Evolutionary conservation across 2,113 vertebrate genomes (phyloP), one percentile per base, ranked within the genome.

Genomic region (Brachypteracias leptosomus): DNA sequence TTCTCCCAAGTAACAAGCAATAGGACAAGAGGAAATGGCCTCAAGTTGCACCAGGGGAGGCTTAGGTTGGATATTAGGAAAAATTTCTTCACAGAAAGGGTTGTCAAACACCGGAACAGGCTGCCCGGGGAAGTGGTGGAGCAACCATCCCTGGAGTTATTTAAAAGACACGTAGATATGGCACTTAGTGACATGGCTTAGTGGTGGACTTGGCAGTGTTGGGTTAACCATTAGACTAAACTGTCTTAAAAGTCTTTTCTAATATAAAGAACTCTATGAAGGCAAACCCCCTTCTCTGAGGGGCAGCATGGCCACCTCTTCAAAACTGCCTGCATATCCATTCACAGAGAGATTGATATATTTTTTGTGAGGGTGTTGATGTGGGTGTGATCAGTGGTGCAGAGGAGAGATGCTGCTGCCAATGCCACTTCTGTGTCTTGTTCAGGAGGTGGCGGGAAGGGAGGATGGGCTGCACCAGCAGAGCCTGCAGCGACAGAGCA

Each of bases 241-340:
- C 42, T 38, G 21, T 65, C 62, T 44, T 44, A 20, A 65, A 44
- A 40, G 28, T 44, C 28, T 42, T 46, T 73, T 42, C 51, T 52
- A 55, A 68, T 16, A 16, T 35, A 25, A 35, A 35, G 16, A 17
- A 35, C 44, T 74, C 38, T 46, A 21, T 44, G 44, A 63, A 38
- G 29, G 28, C 14, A n/a, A 62, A 19, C 5, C 1, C 5, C 9
- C 4, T 13, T 22, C 20, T 4, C 21, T 19, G 42, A 19, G 21
- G 33, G n/a, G 12, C 36, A 44, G 16, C 25, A 10, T 1, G 33
- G 24, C 54, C 3, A 13, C 49, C 25, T 36, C 36, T 38, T 36
- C n/a, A 9, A n/a, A 38, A 9, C 55, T 7, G 31, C 61, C 42
- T 1, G 1, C 2, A 0, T 20, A 9, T 4, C 46, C 66, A 3